These are phyloP conservation scores for Athripsodes cinereus DNA, from an alignment of 2,888 invertebrate genomes.

Conservation along the genomic window DNA sequence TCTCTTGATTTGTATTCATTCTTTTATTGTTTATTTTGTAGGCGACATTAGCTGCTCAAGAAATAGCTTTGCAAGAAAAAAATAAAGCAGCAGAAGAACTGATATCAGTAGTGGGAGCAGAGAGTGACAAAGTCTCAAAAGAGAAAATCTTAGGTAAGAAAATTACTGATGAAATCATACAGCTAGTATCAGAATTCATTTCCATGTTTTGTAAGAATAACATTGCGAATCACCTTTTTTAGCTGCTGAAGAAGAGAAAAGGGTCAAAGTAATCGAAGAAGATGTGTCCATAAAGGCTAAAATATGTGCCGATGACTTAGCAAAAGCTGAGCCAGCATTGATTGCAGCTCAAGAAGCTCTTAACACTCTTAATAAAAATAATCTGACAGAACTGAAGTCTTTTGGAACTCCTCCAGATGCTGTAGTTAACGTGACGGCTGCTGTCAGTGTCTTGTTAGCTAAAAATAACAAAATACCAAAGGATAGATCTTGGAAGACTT, in stretches of 20 bases:
- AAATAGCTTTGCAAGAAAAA: constrained; percentile 77
- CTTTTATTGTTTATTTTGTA: constrained; percentile 30
- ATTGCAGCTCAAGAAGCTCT: constrained; percentile 85
- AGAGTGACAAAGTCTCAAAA: constrained; percentile 84
- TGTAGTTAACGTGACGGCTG: constrained; percentile 80
- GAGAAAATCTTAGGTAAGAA: constrained; percentile 70
- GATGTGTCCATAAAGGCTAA: constrained; percentile 79
- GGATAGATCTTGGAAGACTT: constrained; percentile 89
- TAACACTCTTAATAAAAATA: constrained; percentile 88
- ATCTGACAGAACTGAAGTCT: constrained; percentile 89
- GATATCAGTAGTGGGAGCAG: constrained; percentile 78
- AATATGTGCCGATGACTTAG: constrained; percentile 83
- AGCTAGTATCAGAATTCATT: too few species aligned
- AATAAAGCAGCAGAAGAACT: constrained; percentile 86
- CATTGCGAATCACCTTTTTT: too few species aligned
- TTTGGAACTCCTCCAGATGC: constrained; percentile 88
- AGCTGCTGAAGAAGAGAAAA: constrained; percentile 81
- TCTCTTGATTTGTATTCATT: neutral
- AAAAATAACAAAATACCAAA: constrained; percentile 81
- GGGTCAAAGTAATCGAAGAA: constrained; percentile 83
- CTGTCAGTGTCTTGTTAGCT: constrained; percentile 81
- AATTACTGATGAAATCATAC: too few species aligned
- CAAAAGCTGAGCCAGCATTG: constrained; percentile 87
- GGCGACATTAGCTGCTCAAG: constrained; percentile 62
- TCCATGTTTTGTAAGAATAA: too few species aligned